These are phyloP conservation scores for Chunga burmeisteri DNA, from an alignment of 2,113 vertebrate genomes.

Conservation along the genomic window DNA sequence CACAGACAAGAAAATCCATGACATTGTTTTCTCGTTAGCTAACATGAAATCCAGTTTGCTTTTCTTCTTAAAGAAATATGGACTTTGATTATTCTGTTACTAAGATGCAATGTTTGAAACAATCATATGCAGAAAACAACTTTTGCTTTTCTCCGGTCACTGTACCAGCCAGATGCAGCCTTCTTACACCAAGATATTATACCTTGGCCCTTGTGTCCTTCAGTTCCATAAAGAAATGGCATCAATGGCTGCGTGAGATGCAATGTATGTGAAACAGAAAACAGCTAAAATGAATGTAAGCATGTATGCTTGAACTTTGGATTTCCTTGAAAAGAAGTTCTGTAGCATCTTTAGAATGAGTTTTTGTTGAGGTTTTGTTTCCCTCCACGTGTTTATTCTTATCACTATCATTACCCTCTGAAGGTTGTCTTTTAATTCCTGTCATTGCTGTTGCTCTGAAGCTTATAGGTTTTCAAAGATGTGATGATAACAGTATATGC, in stretches of 20 bases:
- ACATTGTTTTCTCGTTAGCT: not conserved
- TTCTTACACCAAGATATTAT: not conserved
- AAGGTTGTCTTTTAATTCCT: not conserved
- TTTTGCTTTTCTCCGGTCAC: not conserved
- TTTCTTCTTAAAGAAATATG: not conserved
- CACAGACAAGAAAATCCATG: not conserved
- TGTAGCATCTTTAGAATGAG: not conserved
- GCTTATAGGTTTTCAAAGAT: not conserved
- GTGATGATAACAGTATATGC: not conserved
- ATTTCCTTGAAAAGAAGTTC: not conserved
- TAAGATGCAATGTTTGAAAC: not conserved
- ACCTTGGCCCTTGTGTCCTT: not conserved
- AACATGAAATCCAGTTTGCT: not conserved
- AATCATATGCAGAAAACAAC: not conserved
- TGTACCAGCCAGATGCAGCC: not conserved
- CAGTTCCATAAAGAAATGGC: not conserved
- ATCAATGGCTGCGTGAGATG: not conserved
- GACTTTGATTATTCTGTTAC: not conserved
- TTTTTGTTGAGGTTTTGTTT: fast-evolving
- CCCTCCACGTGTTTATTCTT: not conserved
- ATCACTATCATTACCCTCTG: not conserved
- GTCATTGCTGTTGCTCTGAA: not conserved
- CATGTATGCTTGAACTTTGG: not conserved
- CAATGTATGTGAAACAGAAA: not conserved
- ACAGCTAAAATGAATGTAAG: not conserved